Base-by-base conservation (phyloP, 2,113 vertebrate genomes). In the Plecturocebus donacophilus region DNA sequence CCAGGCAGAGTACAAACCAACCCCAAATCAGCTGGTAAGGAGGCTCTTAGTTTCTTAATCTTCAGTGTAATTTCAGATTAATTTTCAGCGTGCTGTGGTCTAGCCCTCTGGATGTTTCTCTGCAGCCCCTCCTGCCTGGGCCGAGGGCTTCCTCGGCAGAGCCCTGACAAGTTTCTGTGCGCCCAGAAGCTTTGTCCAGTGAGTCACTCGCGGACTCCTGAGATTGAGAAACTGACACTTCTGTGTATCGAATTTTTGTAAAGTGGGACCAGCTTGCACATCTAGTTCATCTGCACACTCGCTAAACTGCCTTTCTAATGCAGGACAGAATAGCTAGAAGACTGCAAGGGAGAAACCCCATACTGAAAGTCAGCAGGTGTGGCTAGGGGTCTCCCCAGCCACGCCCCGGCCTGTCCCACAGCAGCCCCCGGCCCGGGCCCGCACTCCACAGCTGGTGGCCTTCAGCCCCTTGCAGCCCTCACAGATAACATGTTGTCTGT, bases 401-500 rank as follows among this genome's bases (percentile, higher is more conserved):
- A n/a, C 4, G 32, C 14, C 49, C 35, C 21, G 5, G 47, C 38
- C 27, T 7, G 84, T 76, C 64, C 70, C 10, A 61, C 16, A 0
- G 6, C 38, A 19, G 85, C 5, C 47, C 8, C 27, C 56, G 1
- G 0, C 52, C 20, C 6, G n/a, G 13, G 76, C 70, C 76, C 14
- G 8, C 9, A 9, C 32, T 58, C 30, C 82, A 73, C 90, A 47
- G 75, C 56, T 25, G 77, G 64, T 66, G 68, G 7, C 56, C 81
- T 70, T 2, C 3, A 61, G 80, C 52, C 56, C 56, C 35, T n/a
- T 42, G 19, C 38, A 94, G 75, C 58, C 73, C 25, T 47, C 47
- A 38, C 8, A 1, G 70, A 84, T 97, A 98, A 97, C 95, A 97
- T 97, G 87, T 94, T 98, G 96, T 98, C 98, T 98, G 95, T 95